Conservation (phyloP, 2,888 invertebrate genomes). For the Drosophila villosipedis region DNA sequence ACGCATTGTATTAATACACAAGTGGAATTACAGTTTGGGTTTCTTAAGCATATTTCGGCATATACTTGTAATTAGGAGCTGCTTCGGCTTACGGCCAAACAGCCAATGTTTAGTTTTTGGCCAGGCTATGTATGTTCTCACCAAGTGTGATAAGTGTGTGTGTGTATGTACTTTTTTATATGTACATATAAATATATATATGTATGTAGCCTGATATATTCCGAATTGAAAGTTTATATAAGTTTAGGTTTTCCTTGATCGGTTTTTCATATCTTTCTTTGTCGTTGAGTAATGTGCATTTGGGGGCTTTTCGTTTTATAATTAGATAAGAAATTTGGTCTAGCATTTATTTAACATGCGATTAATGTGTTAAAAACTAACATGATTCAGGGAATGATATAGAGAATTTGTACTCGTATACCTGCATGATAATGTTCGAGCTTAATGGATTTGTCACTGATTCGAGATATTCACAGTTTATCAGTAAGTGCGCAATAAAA, state of each 20-base stretch:
- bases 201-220: background rate
- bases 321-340: conserved; percentile 40
- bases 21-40: conserved; percentile 73
- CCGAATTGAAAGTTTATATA: conserved; percentile 9
- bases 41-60: conserved; percentile 55
- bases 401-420: conserved; percentile 4
- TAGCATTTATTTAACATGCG: conserved; percentile 35
- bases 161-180: conserved; percentile 1
- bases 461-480: conserved; percentile 3
- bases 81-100: conserved; percentile 29
- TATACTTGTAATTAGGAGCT: conserved; percentile 62
- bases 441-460: conserved; percentile 41
- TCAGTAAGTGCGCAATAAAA: conserved; percentile 3
- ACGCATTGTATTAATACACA: conserved; percentile 67
- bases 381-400: conserved; percentile 35
- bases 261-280: conserved; percentile 37
- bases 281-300: conserved; percentile 46
- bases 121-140: conserved; percentile 25
- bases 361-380: conserved; percentile 36
- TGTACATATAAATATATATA: background rate
- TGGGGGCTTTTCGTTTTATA: conserved; percentile 13
- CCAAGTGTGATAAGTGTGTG: conserved; percentile 13
- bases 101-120: conserved; percentile 9
- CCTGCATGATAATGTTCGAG: conserved; percentile 30
- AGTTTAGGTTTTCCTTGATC: conserved; percentile 30